Percentiles rank a stretch among this genome's conserved stretches.
phyloP scores from a whole-genome alignment of 2,797 vertebrate genomes.

The Peromyscus aztecus region DNA sequence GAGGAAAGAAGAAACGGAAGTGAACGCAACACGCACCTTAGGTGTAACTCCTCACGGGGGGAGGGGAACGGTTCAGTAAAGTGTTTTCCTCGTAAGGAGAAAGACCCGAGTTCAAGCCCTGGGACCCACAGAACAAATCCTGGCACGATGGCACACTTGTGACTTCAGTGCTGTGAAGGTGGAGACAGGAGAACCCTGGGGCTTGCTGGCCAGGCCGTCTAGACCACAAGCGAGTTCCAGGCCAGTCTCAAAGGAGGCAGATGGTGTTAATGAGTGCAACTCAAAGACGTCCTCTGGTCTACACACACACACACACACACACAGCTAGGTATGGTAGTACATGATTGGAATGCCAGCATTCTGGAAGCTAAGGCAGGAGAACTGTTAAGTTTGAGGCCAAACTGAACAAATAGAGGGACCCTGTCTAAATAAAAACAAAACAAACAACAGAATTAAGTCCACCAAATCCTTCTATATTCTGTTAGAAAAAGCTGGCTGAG shows the following conservation, averaged over 20 bases:
- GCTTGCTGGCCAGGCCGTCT: background rate
- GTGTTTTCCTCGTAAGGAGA: background rate
- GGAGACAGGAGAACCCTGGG: background rate
- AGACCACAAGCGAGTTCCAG: background rate
- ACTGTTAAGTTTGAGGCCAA: background rate
- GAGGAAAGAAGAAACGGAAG: background rate
- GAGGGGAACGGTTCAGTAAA: background rate
- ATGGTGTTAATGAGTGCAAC: too few relatives aligned
- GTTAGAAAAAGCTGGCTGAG: background rate
- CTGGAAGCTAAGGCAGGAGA: background rate
- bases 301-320: background rate
- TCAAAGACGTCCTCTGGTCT: background rate
- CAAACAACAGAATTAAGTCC: background rate
- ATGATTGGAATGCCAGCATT: background rate
- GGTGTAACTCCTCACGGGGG: background rate
- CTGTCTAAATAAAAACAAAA: background rate
- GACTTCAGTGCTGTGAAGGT: background rate
- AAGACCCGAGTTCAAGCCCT: background rate
- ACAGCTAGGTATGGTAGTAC: background rate
- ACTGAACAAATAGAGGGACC: background rate
- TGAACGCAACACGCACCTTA: too few relatives aligned
- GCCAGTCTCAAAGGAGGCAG: background rate
- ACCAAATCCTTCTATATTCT: background rate
- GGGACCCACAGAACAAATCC: background rate
- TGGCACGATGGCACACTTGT: too few relatives aligned